These are phyloP conservation scores for Salvelinus alpinus DNA, from an alignment of 2,113 vertebrate species.

Conservation along the genomic window DNA sequence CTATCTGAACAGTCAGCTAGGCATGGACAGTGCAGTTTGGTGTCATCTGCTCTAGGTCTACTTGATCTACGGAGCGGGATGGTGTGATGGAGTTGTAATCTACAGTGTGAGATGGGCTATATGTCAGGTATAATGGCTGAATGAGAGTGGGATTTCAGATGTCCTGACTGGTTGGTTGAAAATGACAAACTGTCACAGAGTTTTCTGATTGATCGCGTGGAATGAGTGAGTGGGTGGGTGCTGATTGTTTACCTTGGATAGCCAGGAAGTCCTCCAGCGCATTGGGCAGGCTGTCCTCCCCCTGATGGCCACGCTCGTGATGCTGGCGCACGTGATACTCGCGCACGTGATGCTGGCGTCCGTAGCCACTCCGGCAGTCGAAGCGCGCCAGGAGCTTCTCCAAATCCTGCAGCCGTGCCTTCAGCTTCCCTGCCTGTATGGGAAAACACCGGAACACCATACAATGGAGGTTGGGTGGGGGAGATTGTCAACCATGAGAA, in stretches of 20 bases:
- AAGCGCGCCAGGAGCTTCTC: slow-evolving; percentile 80
- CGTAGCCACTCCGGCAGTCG: slow-evolving; percentile 68
- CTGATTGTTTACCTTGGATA: slow-evolving; percentile 69
- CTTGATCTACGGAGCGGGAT: no score
- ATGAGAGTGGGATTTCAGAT: slow-evolving; percentile 4
- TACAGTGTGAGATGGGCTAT: slow-evolving; percentile 19
- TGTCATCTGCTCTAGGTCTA: slow-evolving; percentile 15
- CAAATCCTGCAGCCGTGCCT: slow-evolving; percentile 75
- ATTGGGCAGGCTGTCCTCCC: slow-evolving; percentile 78
- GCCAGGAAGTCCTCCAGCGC: slow-evolving; percentile 78
- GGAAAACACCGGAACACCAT: background rate
- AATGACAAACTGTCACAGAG: slow-evolving; percentile 2
- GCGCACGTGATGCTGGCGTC: background rate
- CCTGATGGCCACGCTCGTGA: slow-evolving; percentile 68
- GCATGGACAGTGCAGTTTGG: slow-evolving; percentile 19
- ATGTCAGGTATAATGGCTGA: slow-evolving; percentile 18
- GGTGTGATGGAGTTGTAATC: no score
- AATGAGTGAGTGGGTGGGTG: slow-evolving; percentile 25
- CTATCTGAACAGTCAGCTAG: slow-evolving; percentile 26
- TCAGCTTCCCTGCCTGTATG: slow-evolving; percentile 77
- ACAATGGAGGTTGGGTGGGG: background rate
- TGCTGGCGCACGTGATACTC: slow-evolving; percentile 48
- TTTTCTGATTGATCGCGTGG: slow-evolving; percentile 18
- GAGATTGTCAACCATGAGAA: no score
- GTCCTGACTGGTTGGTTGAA: slow-evolving; percentile 10